phyloP scores from a whole-genome alignment of 2,797 vertebrate genomes.

The Muscicapa striata region DNA sequence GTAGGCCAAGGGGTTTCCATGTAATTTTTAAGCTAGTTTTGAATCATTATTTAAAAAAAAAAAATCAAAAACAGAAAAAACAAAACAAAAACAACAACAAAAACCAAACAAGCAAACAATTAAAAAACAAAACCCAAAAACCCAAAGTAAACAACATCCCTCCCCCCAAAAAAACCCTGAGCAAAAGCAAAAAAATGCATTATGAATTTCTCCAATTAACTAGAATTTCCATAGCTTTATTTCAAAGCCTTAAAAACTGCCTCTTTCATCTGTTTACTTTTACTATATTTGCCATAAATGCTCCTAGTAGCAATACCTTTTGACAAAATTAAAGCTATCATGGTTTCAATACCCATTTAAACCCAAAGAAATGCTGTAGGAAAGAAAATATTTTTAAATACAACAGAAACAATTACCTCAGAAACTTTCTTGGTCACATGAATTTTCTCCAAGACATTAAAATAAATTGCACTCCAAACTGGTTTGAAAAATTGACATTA shows the following conservation, averaged over 20 bases:
- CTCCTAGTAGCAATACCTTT: not conserved
- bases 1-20: not conserved
- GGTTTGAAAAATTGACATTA: not conserved
- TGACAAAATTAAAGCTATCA: not conserved
- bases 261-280: not conserved
- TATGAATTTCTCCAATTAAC: not conserved
- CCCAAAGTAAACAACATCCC: not conserved
- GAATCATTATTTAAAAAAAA: not conserved
- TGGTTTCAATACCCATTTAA: not conserved
- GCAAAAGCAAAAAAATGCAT: not conserved
- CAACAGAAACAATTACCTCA: not conserved
- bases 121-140: not conserved
- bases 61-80: too few relatives aligned
- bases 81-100: rapidly evolving
- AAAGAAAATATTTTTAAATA: not conserved
- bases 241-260: not conserved
- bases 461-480: not conserved
- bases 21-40: not conserved
- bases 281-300: not conserved
- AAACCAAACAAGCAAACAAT: not conserved
- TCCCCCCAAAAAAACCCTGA: not conserved
- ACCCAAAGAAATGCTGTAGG: not conserved
- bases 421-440: not conserved
- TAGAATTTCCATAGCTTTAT: not conserved
- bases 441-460: not conserved